Conservation (phyloP, 2,888 invertebrate species). For the Stenotaenia linearis region DNA sequence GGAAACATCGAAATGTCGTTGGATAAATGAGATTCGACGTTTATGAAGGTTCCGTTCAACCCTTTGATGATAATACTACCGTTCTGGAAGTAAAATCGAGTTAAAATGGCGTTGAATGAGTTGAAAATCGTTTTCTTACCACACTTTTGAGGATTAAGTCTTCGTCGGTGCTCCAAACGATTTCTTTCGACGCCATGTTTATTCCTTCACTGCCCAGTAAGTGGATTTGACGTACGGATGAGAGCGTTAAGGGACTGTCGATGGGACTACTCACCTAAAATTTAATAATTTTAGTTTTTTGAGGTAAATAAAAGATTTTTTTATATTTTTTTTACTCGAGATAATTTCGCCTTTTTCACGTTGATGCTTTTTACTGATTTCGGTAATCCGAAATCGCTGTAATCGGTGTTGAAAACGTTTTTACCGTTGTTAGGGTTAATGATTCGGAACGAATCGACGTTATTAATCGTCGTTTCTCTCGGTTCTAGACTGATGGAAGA, state of each 20-base stretch:
- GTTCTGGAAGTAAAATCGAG: slow-evolving; percentile 40
- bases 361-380: slow-evolving; percentile 53
- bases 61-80: slow-evolving; percentile 41
- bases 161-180: slow-evolving; percentile 70
- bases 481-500: not conserved
- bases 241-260: slow-evolving; percentile 59
- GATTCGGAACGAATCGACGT: slow-evolving; percentile 63
- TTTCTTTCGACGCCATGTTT: slow-evolving; percentile 54
- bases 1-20: slow-evolving; percentile 32
- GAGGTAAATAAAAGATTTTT: not conserved
- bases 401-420: slow-evolving; percentile 67
- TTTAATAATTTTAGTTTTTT: not conserved
- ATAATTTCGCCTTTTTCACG: slow-evolving; percentile 40
- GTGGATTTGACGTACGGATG: slow-evolving; percentile 62
- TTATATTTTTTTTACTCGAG: slow-evolving; percentile 37
- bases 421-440: slow-evolving; percentile 60
- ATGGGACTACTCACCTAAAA: slow-evolving; percentile 61
- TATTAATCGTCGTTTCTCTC: slow-evolving; percentile 40
- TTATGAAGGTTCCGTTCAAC: slow-evolving; percentile 40
- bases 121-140: slow-evolving; percentile 35
- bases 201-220: slow-evolving; percentile 73
- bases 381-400: slow-evolving; percentile 65
- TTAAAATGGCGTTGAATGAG: not conserved
- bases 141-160: slow-evolving; percentile 62
- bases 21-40: slow-evolving; percentile 39